Base-by-base conservation (phyloP, 2,888 invertebrate species). In the Zhuqinia jingwanae region DNA sequence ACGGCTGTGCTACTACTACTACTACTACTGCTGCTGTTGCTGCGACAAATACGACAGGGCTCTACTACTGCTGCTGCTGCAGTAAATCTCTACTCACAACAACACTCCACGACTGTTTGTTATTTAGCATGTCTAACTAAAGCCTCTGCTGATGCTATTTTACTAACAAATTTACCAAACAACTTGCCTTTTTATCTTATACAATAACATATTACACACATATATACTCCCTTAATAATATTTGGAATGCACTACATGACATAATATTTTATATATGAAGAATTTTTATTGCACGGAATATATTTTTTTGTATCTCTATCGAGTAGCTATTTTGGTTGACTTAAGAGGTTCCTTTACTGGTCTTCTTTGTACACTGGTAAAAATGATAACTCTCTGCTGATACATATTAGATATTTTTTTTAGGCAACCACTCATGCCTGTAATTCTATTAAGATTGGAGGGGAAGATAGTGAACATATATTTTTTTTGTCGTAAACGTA, bases 361-460 rank as follows among this genome's bases (percentile, higher is more conserved):
- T 25, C 17, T 36, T 20, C 11, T 25, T 3, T 47, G 27, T 27
- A 53, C 20, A 58, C 20, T 36, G 27, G 50, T 47, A 47, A 11
- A 76, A 63, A 78, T 17, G 36, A 58, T 36, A 76, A 58, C 30
- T 53, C 27, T 45, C 27, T 25, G 13, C 53, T n/a, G 53, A 6
- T 58, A 20, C 25, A 25, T 11, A 10, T 15, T 8, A 22, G 65
- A 11, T 42, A 65, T 17, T 27, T 50, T 78, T 47, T 22, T 63
- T 36, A 47, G 63, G 22, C 42, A 73, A 47, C 63, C 70, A 78
- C 70, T 85, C 84, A 85, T 60, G 68, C 78, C 13, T 50, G 63
- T 85, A 78, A 85, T 85, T 85, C 78, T 78, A 85, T 85, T 85
- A 78, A 78, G 84, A 85, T 78, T 36, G 45, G 20, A 73, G 22